These are phyloP conservation scores for Phainopepla nitens DNA, from an alignment of 2,113 vertebrate species.

Conservation along the genomic window DNA sequence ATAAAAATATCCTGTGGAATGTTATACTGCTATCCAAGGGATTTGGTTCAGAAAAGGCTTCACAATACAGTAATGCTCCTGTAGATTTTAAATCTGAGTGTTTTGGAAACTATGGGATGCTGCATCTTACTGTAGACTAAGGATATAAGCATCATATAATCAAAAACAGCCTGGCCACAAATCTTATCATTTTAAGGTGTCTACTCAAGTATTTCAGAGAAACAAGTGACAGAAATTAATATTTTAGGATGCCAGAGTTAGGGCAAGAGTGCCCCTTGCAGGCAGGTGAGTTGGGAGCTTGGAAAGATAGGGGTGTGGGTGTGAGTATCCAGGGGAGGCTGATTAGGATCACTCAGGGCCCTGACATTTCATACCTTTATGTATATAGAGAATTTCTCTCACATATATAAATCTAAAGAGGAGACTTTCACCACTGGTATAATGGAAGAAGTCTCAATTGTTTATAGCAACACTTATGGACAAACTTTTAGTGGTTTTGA, in stretches of 20 bases:
- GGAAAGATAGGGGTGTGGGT: rapidly evolving
- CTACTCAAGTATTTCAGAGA: not conserved
- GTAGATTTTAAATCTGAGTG: not conserved
- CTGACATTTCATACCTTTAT: not conserved
- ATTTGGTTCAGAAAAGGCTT: not conserved
- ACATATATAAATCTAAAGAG: not conserved
- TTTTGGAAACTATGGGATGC: not conserved
- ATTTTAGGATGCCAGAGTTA: not conserved
- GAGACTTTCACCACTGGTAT: not conserved
- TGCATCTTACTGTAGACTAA: not conserved
- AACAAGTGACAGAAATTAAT: not conserved
- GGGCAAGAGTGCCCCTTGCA: not conserved
- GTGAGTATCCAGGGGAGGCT: rapidly evolving
- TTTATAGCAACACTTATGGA: rapidly evolving
- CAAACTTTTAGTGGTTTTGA: not conserved
- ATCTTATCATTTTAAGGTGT: not conserved
- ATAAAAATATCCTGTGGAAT: not conserved
- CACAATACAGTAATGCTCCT: not conserved
- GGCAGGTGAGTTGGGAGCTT: not conserved
- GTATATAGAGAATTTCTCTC: not conserved
- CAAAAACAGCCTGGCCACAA: not conserved
- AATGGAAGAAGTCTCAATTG: not conserved
- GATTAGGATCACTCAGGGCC: not conserved
- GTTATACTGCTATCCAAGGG: not conserved
- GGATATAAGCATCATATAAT: not conserved